Conservation (phyloP, 2,113 vertebrate genomes). For the Chaetodon trifascialis region DNA sequence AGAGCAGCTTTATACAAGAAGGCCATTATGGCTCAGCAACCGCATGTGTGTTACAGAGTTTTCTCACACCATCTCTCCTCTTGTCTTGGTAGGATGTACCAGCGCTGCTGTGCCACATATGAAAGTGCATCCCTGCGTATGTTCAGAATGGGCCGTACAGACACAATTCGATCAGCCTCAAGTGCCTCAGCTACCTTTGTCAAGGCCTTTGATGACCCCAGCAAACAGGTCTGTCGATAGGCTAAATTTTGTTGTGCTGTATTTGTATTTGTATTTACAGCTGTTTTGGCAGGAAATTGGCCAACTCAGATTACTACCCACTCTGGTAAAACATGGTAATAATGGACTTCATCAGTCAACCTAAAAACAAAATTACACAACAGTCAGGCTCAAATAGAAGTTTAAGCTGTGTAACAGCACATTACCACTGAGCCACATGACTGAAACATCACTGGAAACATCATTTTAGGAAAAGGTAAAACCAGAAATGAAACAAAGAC, state of each 20-base stretch:
- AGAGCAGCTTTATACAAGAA: no score
- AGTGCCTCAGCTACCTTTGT: slow-evolving; percentile 87
- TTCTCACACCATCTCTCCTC: neutral
- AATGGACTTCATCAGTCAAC: no score
- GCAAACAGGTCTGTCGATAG: slow-evolving; percentile 81
- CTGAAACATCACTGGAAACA: neutral
- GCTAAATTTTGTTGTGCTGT: no score
- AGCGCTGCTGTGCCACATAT: slow-evolving; percentile 88
- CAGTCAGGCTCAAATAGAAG: no score
- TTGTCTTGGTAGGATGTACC: slow-evolving; percentile 85
- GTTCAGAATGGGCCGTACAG: slow-evolving; percentile 93
- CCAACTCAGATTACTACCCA: neutral
- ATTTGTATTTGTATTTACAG: no score
- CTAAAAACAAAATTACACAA: no score
- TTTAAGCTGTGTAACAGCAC: no score
- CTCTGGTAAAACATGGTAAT: neutral
- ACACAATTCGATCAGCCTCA: slow-evolving; percentile 93
- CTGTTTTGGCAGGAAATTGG: neutral
- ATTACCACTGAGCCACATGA: no score
- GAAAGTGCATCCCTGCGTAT: slow-evolving; percentile 94
- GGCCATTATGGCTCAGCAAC: neutral
- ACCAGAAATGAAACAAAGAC: neutral
- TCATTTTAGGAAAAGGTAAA: neutral
- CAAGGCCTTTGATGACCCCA: slow-evolving; percentile 86
- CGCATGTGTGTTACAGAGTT: neutral